Base-by-base conservation (phyloP, 2,888 invertebrate genomes). In the Papilio elwesi region DNA sequence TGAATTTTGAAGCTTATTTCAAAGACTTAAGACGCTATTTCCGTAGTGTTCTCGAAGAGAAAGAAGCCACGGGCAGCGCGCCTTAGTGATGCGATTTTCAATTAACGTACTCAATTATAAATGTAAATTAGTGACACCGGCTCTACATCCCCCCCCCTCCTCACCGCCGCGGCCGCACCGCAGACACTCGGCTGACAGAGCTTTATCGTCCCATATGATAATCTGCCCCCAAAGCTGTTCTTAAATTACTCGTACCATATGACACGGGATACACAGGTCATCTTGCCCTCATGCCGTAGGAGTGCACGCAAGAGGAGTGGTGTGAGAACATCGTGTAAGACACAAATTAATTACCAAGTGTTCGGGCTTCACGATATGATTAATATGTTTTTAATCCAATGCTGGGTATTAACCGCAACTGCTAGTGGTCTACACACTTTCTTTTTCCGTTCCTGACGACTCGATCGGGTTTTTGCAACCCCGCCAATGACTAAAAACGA, bases 11-110 rank as follows among this genome's bases (percentile, higher is more conserved):
- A 81, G 81, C 83, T 82, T 90, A 86, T 82, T 73, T 36, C 48
- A 47, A 70, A 73, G 47, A 48, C 0, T 15, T 73, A 83, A 83
- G 77, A 81, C 82, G 78, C 78, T 79, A 78, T 84, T 83, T 85
- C 65, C 76, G 75, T 77, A 81, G 82, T 74, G 75, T 68, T 71
- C 71, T 65, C 0, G 10, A 36, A 63, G 76, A 75, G 73, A 77
- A 79, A 77, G 73, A 49, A 78, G 81, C 82, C 81, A 79, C 83
- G 78, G 82, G 83, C 83, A 81, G 79, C 78, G 79, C 76, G 47
- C 77, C 71, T 76, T 87, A 88, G 87, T 85, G 87, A 83, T 87
- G 87, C 76, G 79, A 80, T 75, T 70, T 75, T 77, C 78, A 73
- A 73, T 73, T 68, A 73, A 68, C 73, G 49, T 65, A 73, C 68